These are phyloP conservation scores for Ardeotis arabs DNA, from an alignment of 2,113 vertebrate genomes.

Conservation along the genomic window DNA sequence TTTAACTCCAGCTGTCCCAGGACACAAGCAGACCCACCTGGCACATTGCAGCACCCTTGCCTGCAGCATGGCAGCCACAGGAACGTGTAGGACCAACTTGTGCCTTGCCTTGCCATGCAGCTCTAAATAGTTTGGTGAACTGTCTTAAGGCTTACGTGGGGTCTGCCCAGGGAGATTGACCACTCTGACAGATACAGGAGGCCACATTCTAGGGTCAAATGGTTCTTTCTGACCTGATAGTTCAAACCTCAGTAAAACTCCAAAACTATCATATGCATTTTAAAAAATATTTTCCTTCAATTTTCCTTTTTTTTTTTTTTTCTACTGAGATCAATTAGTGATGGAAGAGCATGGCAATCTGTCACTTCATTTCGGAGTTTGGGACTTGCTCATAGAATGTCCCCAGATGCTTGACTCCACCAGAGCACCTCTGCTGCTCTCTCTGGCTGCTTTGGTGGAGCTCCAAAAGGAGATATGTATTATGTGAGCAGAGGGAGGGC, in stretches of 20 bases:
- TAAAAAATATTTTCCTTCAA: background rate
- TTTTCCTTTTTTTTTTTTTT: background rate
- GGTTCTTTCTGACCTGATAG: background rate
- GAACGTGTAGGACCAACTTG: too few species aligned
- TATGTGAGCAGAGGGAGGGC: background rate
- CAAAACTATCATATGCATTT: background rate
- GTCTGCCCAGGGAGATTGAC: background rate
- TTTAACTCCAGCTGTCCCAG: background rate
- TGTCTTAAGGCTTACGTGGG: background rate
- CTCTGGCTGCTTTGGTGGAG: background rate
- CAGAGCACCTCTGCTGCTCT: background rate
- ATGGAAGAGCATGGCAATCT: background rate
- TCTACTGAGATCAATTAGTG: background rate
- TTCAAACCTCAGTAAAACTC: background rate
- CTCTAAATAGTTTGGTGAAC: background rate
- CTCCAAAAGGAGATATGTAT: background rate
- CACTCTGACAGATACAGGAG: background rate
- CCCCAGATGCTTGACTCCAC: background rate
- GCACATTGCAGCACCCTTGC: background rate
- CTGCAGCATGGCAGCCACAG: background rate
- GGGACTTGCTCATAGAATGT: fast-evolving
- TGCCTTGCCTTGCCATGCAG: background rate
- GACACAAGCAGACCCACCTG: background rate
- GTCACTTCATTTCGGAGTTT: background rate
- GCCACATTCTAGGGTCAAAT: background rate